These are phyloP conservation scores for Neodiprion virginianus DNA, from an alignment of 1,140 invertebrate species.

Conservation along the genomic window DNA sequence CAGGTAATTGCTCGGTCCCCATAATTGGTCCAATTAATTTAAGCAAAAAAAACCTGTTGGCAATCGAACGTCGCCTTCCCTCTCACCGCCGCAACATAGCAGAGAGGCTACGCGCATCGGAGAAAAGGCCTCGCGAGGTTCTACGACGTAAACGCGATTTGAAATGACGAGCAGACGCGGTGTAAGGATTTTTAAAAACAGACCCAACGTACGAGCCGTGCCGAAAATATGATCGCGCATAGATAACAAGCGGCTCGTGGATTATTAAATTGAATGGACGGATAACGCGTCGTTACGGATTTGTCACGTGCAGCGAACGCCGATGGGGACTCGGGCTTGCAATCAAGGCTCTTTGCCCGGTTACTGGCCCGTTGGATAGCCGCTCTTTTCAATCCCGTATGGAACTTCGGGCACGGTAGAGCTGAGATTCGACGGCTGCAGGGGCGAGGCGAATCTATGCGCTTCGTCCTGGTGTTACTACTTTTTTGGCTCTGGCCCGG, in stretches of 20 bases:
- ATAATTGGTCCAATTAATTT: conserved; percentile 62
- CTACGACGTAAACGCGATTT: too few relatives aligned
- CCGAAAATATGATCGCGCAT: too few relatives aligned
- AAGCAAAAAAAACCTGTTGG: conserved; percentile 44
- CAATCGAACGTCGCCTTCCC: neutral
- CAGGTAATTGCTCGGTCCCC: conserved; percentile 54
- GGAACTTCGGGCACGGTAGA: neutral
- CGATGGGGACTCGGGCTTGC: too few relatives aligned
- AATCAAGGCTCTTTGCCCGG: neutral
- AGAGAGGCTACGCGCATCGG: neutral
- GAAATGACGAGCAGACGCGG: too few relatives aligned
- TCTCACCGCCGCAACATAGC: too few relatives aligned
- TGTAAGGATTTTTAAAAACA: too few relatives aligned
- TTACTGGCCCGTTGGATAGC: neutral
- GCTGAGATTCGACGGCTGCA: neutral
- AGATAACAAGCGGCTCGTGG: too few relatives aligned
- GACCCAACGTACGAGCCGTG: too few relatives aligned
- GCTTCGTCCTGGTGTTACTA: neutral
- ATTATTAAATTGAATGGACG: too few relatives aligned
- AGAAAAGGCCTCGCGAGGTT: neutral
- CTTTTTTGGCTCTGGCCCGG: neutral
- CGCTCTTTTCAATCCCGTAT: neutral
- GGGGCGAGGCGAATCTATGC: neutral
- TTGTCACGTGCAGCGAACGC: too few relatives aligned
- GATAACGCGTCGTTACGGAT: too few relatives aligned